Evolutionary conservation across 2,797 vertebrate species (phyloP).

Genomic region (Thalassophryne amazonica): DNA sequence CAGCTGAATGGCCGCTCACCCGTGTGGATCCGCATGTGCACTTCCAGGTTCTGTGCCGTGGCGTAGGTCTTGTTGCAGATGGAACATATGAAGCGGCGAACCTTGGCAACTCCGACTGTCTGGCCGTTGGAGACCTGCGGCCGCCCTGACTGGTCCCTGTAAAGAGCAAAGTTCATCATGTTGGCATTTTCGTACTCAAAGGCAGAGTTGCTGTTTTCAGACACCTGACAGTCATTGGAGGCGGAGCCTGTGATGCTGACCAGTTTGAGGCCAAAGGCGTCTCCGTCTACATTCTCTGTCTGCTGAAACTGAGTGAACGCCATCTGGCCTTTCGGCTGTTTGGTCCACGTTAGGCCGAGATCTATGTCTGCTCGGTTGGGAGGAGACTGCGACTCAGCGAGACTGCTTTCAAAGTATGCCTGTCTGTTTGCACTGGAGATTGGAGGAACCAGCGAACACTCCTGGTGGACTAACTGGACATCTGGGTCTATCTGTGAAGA

Average conservation of each 20-base stretch:
- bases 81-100: conserved; percentile 47
- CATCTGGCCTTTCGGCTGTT: conserved; percentile 15
- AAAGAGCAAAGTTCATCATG: conserved; percentile 28
- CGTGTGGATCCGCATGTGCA: conserved; percentile 72
- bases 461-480: conserved; percentile 35
- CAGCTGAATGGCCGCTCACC: conserved; percentile 69
- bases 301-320: conserved; percentile 32
- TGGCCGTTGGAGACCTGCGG: not conserved
- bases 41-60: conserved; percentile 65
- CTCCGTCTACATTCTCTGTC: conserved; percentile 7
- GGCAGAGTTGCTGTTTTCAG: conserved; percentile 25
- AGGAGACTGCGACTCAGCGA: conserved; percentile 19
- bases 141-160: conserved; percentile 29
- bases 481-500: conserved; percentile 30
- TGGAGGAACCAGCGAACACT: conserved; percentile 14
- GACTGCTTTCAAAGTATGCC: conserved; percentile 9
- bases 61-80: conserved; percentile 60
- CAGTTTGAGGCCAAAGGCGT: conserved; percentile 54
- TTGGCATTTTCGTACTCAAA: conserved; percentile 42
- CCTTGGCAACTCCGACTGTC: not conserved
- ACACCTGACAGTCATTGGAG: conserved; percentile 34
- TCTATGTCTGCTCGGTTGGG: conserved; percentile 23
- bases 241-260: conserved; percentile 41
- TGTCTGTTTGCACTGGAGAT: conserved; percentile 6
- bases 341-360: conserved; percentile 42